Evolutionary conservation across 64 coral and sea anemone genomes (phyloP).

Genomic region (Acropora tenuis): DNA sequence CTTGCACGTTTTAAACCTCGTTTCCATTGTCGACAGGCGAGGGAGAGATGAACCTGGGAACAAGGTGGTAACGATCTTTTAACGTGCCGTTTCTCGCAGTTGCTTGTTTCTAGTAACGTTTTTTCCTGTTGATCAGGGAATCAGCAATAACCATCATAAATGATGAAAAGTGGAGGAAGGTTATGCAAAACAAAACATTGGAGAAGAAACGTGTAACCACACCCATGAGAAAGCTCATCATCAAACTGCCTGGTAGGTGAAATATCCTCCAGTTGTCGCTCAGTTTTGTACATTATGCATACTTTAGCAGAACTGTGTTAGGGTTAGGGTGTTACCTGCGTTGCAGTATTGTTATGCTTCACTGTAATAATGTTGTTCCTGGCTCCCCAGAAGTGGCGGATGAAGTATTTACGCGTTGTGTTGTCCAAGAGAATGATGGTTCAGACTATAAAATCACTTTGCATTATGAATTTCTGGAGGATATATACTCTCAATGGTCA

Average conservation of each 20-base stretch:
- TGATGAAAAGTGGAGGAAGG: conserved; percentile 81
- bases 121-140: conserved; percentile 44
- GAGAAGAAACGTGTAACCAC: conserved; percentile 78
- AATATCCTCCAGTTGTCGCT: background rate
- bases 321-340: no score
- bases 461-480: conserved; percentile 93
- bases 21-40: no score
- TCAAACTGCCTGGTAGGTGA: conserved; percentile 73
- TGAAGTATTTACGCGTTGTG: conserved; percentile 80
- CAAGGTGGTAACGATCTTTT: no score
- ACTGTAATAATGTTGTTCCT: background rate
- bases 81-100: no score
- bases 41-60: no score
- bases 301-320: no score
- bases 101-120: background rate
- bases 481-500: conserved; percentile 82
- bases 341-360: no score
- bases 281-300: no score
- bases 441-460: conserved; percentile 61
- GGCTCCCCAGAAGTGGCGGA: conserved; percentile 80
- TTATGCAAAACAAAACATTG: conserved; percentile 69
- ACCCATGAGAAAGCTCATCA: conserved; percentile 92
- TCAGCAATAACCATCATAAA: conserved; percentile 83
- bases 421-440: conserved; percentile 80
- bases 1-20: no score